These are phyloP conservation scores for Pelodiscus sinensis DNA, from an alignment of 2,113 vertebrate genomes.

Conservation along the genomic window DNA sequence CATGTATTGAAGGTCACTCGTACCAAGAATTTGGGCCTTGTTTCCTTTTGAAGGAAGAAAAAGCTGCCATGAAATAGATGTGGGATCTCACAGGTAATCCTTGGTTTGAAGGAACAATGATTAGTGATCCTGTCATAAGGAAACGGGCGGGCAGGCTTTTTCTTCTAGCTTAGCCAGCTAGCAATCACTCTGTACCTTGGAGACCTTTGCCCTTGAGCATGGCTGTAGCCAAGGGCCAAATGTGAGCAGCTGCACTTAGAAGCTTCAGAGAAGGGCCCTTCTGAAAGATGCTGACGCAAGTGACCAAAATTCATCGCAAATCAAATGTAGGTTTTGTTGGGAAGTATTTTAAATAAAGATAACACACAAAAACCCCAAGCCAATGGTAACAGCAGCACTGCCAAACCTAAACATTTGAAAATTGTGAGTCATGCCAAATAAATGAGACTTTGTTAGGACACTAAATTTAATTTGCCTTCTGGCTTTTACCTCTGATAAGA, in stretches of 20 bases:
- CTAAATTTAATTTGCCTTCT: background rate
- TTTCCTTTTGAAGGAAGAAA: conserved; percentile 10
- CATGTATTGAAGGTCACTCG: conserved; percentile 21
- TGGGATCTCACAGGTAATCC: conserved; percentile 2
- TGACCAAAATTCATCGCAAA: background rate
- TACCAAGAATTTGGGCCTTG: background rate
- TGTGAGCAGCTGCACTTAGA: background rate
- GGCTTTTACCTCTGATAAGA: background rate
- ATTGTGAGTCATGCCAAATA: accelerated
- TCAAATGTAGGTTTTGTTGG: background rate
- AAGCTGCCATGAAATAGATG: conserved; percentile 7
- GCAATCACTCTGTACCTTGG: background rate
- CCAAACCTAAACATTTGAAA: background rate
- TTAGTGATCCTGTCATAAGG: accelerated
- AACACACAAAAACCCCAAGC: background rate
- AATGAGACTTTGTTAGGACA: background rate
- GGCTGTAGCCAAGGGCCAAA: background rate
- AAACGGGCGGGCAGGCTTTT: background rate
- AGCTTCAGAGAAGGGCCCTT: background rate
- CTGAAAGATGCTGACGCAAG: background rate
- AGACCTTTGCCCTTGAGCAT: accelerated
- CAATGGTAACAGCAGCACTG: conserved; percentile 3
- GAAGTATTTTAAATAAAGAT: background rate
- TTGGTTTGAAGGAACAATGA: background rate
- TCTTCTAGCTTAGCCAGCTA: background rate